Conservation (phyloP, 2,797 vertebrate genomes). For the Thaleichthys pacificus region DNA sequence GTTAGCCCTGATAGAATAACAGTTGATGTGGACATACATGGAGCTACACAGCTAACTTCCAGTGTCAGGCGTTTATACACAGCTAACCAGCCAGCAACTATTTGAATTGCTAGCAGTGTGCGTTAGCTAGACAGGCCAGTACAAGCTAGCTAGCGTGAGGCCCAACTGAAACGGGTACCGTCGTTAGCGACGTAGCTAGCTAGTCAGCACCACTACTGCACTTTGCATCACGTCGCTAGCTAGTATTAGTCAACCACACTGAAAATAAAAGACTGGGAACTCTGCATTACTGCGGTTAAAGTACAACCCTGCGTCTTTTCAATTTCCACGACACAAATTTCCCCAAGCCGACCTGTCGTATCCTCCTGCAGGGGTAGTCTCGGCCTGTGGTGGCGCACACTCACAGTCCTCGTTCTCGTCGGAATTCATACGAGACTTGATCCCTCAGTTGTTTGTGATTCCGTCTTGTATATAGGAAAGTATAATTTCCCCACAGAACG, state of each 20-base stretch:
- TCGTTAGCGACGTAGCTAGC: conserved; percentile 19
- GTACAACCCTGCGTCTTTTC: background rate
- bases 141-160: conserved; percentile 23
- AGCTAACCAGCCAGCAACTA: background rate
- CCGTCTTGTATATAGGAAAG: conserved; percentile 46
- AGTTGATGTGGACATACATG: background rate
- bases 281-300: background rate
- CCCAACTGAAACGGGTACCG: background rate
- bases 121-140: background rate
- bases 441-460: conserved; percentile 61
- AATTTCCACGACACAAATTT: conserved; percentile 59
- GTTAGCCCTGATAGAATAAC: background rate
- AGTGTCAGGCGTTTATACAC: background rate
- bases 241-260: background rate
- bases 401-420: conserved; percentile 79
- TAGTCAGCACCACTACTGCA: background rate
- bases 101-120: background rate
- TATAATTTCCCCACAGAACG: conserved; percentile 42
- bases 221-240: background rate
- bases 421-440: conserved; percentile 80
- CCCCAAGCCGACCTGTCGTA: conserved; percentile 64
- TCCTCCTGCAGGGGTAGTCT: conserved; percentile 68
- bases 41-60: background rate
- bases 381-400: conserved; percentile 81
- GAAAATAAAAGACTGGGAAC: background rate